Evolutionary conservation across 1,140 invertebrate genomes (phyloP), one percentile per base, ranked within the genome.

Genomic region (Dolichoris vasculosae): DNA sequence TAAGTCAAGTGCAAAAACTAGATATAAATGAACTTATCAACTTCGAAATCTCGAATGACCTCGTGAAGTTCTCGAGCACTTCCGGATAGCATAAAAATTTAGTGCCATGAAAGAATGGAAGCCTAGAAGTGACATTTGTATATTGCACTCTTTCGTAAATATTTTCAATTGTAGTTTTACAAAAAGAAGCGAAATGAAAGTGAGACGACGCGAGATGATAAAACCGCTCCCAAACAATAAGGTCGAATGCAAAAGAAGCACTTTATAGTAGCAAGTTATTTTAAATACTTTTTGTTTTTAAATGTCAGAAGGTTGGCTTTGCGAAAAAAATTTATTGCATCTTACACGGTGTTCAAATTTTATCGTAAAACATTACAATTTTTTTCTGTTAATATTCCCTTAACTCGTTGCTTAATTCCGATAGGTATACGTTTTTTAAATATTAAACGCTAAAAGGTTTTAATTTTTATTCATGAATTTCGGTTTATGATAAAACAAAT

Each of bases 111-210:
- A 59, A 13, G 26, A 59, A 15, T 15, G 38, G 6, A 32, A 35
- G 38, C 46, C 59, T 26, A 2, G 38, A 23, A 38, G 78, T 59
- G 59, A 64, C 43, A 67, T 0, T 80, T 59, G 55, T 30, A 6
- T 63, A 48, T 32, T 8, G 30, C 76, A 20, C 51, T 78, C 40
- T 59, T 63, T 83, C 23, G 81, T 13, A 73, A 82, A 82, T 82
- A 82, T 82, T 82, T 73, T 43, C 81, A 17, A 82, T 82, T 82
- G 81, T 69, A 11, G 13, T 55, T 3, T 13, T 17, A n/a, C 46
- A 7, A 35, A 73, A 73, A 73, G 26, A 73, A 43, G 38, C 40
- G 64, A 26, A 38, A 38, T 6, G 6, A 40, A 63, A 38, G 78
- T 20, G 78, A 67, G 40, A 26, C 3, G 48, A 38, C 17, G 1